Base-by-base conservation (phyloP, 2,113 vertebrate species). In the Platysternon megacephalum region DNA sequence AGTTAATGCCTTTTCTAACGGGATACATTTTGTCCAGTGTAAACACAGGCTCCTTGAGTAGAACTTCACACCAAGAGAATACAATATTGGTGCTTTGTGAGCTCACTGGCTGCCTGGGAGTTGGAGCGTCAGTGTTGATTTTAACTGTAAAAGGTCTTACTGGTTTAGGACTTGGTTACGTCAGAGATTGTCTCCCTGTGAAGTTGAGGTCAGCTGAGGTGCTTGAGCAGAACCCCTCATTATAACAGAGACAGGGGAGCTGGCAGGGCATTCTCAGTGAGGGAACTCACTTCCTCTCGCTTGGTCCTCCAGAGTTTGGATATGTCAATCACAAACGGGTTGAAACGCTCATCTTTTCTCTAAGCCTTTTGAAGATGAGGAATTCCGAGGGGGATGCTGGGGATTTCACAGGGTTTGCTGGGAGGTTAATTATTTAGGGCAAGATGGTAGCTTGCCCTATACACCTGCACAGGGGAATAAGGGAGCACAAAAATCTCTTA, bases 1-100 rank as follows among this genome's bases (percentile, higher is more conserved):
- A 42, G 74, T 85, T 82, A 84, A 58, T 6, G 61, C 6, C 56
- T 21, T 52, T 88, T 65, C 52, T 58, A 28, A 29, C 17, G 42
- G 48, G 42, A 52, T 85, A 61, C 19, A 2, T 86, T 88, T 55
- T 86, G 76, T 68, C 17, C 12, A 35, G 16, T 52, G 48, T n/a
- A 81, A 81, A 35, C n/a, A 8, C 8, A 52, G 35, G 16, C 26
- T 76, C 5, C 35, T 46, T 61, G 28, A 83, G 19, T 26, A 46
- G 12, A 87, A 42, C 61, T 44, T 86, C 1, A 0, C 16, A 22
- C 32, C 0, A 5, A 1, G 11, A 82, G 24, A 2, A 0, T 0
- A 2, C 19, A 0, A 90, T 5, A 0, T 2, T 81, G 12, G 19
- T 81, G 53, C 78, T 74, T 2, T 79, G 46, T 44, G 5, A 0